Evolutionary conservation across 2,888 invertebrate species (phyloP), one percentile per base, ranked within the genome.

Genomic region (Hirudinaria manillensis): DNA sequence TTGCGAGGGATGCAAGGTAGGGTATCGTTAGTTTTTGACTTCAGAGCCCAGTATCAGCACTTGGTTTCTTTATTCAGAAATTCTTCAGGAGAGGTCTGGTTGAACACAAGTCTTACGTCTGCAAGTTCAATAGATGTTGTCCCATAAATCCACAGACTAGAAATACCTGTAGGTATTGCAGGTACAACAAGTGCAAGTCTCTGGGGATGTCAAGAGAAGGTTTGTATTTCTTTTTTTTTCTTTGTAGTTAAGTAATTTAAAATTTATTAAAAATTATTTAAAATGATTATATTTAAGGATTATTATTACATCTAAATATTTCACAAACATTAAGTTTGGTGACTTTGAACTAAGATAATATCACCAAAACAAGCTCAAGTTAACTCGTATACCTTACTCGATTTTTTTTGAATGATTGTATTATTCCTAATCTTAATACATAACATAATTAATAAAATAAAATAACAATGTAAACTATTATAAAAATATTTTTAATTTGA

Each of bases 1-100:
- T 13, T 85, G 85, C 79, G 85, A 85, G 78, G 84, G 85, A 21
- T 85, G 85, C 78, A 85, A 85, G 82, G 85, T 84, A 77, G 72
- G 79, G 45, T 7, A 10, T 45, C 45, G 10, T 2, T 38, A 36
- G n/a, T 10, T 32, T 61, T 61, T 61, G 45, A 10, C 3, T 45
- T 45, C 10, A 38, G 4, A 45, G 16, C 45, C 10, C 10, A 10
- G 10, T 16, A 16, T 4, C 45, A 16, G 19, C 61, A 13, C 61
- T 61, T 10, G 27, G 19, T 61, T 29, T 61, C 61, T 29, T 61
- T 29, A 29, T 77, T 21, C 79, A 84, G 84, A 84, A 84, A 80
- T 84, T 84, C 80, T 84, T 83, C 79, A 81, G 84, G 34, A 81
- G 84, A 32, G 83, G 83, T 27, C 78, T 84, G 74, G 81, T 82